Conservation (phyloP, 2,113 vertebrate genomes). For the Mus spicilegus region DNA sequence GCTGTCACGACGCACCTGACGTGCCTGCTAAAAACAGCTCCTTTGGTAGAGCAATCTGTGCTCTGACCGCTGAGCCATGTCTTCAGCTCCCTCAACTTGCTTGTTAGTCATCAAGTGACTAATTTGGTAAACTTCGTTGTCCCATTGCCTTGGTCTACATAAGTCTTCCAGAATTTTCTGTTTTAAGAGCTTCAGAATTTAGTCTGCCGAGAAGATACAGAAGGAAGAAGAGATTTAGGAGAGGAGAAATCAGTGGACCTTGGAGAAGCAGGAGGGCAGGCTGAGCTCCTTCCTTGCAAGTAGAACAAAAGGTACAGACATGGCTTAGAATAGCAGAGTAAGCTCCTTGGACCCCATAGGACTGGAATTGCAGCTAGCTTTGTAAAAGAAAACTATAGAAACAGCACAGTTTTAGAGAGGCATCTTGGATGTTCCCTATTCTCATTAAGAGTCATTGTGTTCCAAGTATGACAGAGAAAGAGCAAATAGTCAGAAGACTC, state of each 20-base stretch:
- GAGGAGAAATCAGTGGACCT: too few relatives aligned
- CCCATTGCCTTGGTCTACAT: neutral
- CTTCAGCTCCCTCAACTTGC: neutral
- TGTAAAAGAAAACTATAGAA: neutral
- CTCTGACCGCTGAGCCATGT: neutral
- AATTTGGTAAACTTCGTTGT: neutral
- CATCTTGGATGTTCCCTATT: fast-evolving
- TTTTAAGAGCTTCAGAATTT: neutral
- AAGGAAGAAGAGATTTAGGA: too few relatives aligned
- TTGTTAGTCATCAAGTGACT: neutral
- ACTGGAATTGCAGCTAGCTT: neutral
- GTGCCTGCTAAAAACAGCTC: neutral
- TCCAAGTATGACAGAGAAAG: neutral
- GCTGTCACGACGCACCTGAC: neutral
- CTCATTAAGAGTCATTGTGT: too few relatives aligned
- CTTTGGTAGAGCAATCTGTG: neutral
- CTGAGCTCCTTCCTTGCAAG: neutral
- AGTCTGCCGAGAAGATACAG: neutral
- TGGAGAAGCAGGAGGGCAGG: neutral
- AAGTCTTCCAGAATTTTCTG: neutral
- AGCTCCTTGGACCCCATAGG: neutral
- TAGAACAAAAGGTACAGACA: neutral
- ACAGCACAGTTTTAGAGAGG: neutral
- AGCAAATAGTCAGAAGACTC: neutral
- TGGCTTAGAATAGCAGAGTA: neutral